Evolutionary conservation across 2,888 invertebrate species (phyloP).

Genomic region (Ischnura elegans): DNA sequence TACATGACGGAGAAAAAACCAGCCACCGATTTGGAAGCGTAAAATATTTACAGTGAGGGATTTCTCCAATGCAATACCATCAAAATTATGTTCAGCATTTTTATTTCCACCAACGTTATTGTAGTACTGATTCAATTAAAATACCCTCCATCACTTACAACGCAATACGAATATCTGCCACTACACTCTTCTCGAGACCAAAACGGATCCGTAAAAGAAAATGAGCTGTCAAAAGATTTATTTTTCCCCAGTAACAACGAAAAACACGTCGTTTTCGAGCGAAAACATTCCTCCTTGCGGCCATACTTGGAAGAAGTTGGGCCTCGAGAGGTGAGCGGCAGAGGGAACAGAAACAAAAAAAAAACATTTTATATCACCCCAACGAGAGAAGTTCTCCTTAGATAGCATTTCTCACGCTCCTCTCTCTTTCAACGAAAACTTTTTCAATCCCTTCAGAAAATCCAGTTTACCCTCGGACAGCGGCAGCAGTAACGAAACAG

Average conservation of each 20-base stretch:
- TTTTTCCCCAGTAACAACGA: background rate
- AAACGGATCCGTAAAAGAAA: background rate
- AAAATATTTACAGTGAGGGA: no score
- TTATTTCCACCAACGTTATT: no score
- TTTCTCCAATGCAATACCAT: no score
- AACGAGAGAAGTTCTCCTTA: slow-evolving; percentile 25
- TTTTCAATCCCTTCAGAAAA: slow-evolving; percentile 46
- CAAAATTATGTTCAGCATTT: no score
- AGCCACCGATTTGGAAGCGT: no score
- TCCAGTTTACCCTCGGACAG: slow-evolving; percentile 65
- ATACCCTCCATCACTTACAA: background rate
- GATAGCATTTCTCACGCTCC: slow-evolving; percentile 63
- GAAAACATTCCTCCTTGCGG: slow-evolving; percentile 4
- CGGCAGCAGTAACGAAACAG: slow-evolving; percentile 45
- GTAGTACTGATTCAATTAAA: background rate
- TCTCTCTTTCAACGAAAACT: background rate
- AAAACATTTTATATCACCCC: background rate
- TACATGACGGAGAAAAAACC: no score
- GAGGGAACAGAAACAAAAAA: background rate
- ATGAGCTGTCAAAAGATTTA: background rate
- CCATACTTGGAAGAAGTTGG: background rate
- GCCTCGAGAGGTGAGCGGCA: background rate
- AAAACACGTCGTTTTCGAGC: slow-evolving; percentile 3
- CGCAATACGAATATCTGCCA: background rate
- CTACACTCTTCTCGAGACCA: background rate